Evolutionary conservation across 1,140 invertebrate species (phyloP).

Genomic region (Eciton burchellii): DNA sequence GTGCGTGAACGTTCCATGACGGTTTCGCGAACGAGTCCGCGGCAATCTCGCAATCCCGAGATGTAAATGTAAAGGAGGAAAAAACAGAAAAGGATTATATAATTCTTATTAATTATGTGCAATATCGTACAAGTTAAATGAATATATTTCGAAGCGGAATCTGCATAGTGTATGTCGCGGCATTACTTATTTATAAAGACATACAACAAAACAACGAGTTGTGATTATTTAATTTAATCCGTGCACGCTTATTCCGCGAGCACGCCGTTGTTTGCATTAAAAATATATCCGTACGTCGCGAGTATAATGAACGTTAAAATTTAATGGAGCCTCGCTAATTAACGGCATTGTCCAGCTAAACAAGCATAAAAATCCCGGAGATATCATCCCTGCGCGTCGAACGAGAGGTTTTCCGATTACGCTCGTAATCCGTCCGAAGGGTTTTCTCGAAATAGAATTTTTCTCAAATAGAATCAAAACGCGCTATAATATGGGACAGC

Average conservation of each 20-base stretch:
- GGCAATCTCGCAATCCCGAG: background rate
- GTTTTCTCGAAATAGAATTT: too few relatives aligned
- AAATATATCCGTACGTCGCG: constrained; percentile 16
- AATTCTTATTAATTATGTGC: too few relatives aligned
- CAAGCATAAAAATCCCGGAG: background rate
- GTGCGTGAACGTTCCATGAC: background rate
- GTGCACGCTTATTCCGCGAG: constrained; percentile 17
- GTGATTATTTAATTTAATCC: constrained; percentile 27
- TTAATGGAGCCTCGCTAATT: constrained; percentile 42
- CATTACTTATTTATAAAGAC: constrained; percentile 46
- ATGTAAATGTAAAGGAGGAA: constrained; percentile 10
- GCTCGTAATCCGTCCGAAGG: constrained; percentile 17
- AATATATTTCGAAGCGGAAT: constrained; percentile 24
- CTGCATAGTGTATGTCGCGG: background rate
- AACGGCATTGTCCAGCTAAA: constrained; percentile 23
- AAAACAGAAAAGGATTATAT: background rate
- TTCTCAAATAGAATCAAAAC: too few relatives aligned
- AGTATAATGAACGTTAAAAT: constrained; percentile 32
- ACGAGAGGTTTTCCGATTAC: background rate
- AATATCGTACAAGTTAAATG: too few relatives aligned
- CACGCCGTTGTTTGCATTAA: constrained; percentile 20
- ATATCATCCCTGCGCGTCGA: background rate
- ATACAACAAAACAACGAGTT: constrained; percentile 23
- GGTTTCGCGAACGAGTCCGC: constrained; percentile 3
- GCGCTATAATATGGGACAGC: too few relatives aligned